Evolutionary conservation across 2,113 vertebrate genomes (phyloP), one percentile per base, ranked within the genome.

Genomic region (Himantopus leucocephalus): DNA sequence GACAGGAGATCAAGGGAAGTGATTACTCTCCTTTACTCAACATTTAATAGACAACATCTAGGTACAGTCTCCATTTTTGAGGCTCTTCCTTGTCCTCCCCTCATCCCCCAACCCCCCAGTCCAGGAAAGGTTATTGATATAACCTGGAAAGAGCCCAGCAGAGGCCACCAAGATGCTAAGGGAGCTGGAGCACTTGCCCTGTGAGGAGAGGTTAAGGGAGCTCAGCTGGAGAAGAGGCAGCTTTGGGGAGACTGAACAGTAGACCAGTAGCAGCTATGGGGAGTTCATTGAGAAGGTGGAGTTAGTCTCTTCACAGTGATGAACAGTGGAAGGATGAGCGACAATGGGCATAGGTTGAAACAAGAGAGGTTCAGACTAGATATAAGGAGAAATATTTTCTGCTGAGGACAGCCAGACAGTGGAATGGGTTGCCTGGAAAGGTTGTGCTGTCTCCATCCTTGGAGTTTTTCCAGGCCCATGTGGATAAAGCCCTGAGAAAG

Each of bases 41-140:
- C 59, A 85, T 47, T 75, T 91, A 58, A 71, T 15, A 68, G 56
- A 32, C 8, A 37, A 22, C 5, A 59, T 50, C 48, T 50, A 24
- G 48, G 23, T 50, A 50, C 21, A 23, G 48, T 24, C 22, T 32
- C 39, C 14, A 45, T 22, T 85, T 80, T 26, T 59, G 50, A 70
- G 37, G 9, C 0, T 86, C 7, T 53, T 82, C 4, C 39, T 77
- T 81, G 22, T 71, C 41, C 19, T 68, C 6, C 11, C 15, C 3
- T 62, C 41, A 55, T 39, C 9, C 7, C 1, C 1, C 47, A 48
- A 12, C 23, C 48, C 9, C 6, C 1, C 1, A 41, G n/a, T 20
- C n/a, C 56, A 53, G 37, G 30, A 60, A 70, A 66, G 12, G 14
- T 52, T 37, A 37, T 37, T 37, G 37, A 37, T 37, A 3, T 37